Evolutionary conservation across 2,888 invertebrate species (phyloP).

Genomic region (Glaucopsyche alexis): DNA sequence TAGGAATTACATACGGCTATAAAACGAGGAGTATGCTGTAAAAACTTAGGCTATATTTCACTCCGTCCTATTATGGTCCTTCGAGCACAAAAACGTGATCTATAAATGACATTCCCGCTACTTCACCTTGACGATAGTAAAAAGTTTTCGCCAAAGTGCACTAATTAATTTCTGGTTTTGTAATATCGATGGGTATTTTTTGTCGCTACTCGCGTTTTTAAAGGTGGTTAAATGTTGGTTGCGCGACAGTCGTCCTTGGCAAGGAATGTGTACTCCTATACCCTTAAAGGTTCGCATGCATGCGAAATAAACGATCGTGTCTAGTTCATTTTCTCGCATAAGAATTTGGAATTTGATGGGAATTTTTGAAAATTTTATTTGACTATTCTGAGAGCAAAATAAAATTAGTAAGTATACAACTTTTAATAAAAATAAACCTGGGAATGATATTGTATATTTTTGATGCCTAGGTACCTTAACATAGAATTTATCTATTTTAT

Average conservation of each 20-base stretch:
- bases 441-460: too few relatives aligned
- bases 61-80: conserved; percentile 7
- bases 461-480: too few relatives aligned
- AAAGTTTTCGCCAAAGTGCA: conserved; percentile 3
- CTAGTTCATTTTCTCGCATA: neutral
- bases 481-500: too few relatives aligned
- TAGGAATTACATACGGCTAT: neutral
- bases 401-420: too few relatives aligned
- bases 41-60: conserved; percentile 25
- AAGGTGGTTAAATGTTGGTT: conserved; percentile 42
- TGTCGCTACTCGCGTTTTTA: conserved; percentile 28
- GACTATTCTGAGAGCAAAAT: too few relatives aligned
- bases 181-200: conserved; percentile 20
- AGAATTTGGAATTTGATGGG: neutral
- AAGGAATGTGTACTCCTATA: conserved; percentile 51
- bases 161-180: conserved; percentile 28
- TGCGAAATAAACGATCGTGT: neutral
- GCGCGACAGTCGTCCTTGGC: conserved; percentile 53
- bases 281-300: conserved; percentile 32
- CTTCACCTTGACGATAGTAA: conserved; percentile 22
- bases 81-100: conserved; percentile 21
- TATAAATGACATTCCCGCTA: conserved; percentile 27
- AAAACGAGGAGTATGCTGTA: neutral
- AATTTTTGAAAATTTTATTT: neutral
- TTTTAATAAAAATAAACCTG: too few relatives aligned